A percentile compares a stretch with the other conserved stretches of the same genome.
These are phyloP conservation scores for Creontiades dilutus DNA, from an alignment of 2,888 invertebrate genomes.

Conservation along the genomic window DNA sequence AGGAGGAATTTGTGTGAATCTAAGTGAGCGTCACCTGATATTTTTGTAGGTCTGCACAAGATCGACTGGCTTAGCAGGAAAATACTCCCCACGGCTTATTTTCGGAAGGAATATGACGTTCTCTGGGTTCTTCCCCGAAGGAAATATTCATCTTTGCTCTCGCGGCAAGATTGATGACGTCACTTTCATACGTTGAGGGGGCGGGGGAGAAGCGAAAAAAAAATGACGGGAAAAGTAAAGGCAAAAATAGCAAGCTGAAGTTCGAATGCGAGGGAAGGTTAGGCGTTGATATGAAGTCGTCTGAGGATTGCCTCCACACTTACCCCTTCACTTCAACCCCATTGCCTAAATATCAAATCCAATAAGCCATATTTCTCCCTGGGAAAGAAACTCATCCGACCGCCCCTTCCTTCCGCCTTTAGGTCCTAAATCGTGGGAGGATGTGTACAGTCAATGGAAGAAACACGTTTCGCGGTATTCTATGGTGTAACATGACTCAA, in stretches of 20 bases:
- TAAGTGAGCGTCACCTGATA: too few species aligned
- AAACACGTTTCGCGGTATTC: conserved; percentile 6
- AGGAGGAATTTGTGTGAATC: too few species aligned
- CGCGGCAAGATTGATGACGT: neutral
- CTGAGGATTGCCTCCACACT: neutral
- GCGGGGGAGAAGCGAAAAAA: neutral
- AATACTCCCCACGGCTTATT: neutral
- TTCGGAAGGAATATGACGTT: neutral
- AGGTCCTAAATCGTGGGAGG: neutral
- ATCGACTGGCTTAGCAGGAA: neutral
- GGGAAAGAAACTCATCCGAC: neutral
- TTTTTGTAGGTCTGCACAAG: too few species aligned
- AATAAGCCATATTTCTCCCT: conserved; percentile 59
- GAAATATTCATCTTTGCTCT: neutral
- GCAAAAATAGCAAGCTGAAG: neutral
- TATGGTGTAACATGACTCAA: conserved; percentile 41
- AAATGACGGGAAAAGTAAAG: neutral
- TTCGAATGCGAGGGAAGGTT: neutral
- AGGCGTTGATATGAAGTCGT: conserved; percentile 62
- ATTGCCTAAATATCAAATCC: conserved; percentile 69
- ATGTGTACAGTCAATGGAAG: conserved; percentile 11
- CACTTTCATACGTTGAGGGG: neutral
- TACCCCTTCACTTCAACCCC: conserved; percentile 44
- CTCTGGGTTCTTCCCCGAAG: neutral
- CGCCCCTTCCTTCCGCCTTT: neutral